A percentile compares a stretch with the other conserved stretches of the same genome.
These are phyloP conservation scores for Oxygymnocypris stewartii DNA, from an alignment of 2,113 vertebrate genomes.

Conservation along the genomic window DNA sequence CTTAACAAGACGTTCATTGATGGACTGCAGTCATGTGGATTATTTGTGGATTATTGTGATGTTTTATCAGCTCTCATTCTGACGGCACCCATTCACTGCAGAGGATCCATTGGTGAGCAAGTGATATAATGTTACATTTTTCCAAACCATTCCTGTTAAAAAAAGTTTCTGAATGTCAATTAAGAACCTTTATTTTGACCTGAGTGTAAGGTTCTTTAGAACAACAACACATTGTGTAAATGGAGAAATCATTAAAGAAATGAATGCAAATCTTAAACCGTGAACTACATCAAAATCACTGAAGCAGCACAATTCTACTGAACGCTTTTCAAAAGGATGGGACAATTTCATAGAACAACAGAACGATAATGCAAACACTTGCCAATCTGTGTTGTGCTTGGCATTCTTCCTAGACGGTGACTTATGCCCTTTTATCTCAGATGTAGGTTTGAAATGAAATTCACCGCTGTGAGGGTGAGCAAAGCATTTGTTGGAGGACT, in stretches of 20 bases:
- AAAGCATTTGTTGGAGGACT: slow-evolving; percentile 27
- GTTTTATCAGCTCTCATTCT: no score
- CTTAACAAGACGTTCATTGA: no score
- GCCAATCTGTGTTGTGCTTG: slow-evolving; percentile 23
- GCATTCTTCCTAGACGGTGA: slow-evolving; percentile 16
- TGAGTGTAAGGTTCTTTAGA: not conserved
- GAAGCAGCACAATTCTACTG: not conserved
- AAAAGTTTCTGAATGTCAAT: not conserved
- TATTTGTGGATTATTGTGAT: no score
- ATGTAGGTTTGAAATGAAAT: slow-evolving; percentile 20
- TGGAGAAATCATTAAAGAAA: not conserved
- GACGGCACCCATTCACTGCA: no score
- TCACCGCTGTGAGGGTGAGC: not conserved
- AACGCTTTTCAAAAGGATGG: slow-evolving; percentile 12
- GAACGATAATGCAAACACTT: slow-evolving; percentile 21
- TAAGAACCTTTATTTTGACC: no score
- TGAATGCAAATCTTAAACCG: not conserved
- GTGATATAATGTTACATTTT: no score
- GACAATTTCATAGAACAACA: slow-evolving; percentile 15
- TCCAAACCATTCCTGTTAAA: no score
- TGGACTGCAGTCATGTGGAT: no score
- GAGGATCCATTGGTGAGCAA: no score
- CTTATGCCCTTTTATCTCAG: slow-evolving; percentile 17
- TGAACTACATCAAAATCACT: not conserved
- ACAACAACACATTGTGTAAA: not conserved